Evolutionary conservation across 2,888 invertebrate species (phyloP).

Genomic region (Pseudoips prasinana): DNA sequence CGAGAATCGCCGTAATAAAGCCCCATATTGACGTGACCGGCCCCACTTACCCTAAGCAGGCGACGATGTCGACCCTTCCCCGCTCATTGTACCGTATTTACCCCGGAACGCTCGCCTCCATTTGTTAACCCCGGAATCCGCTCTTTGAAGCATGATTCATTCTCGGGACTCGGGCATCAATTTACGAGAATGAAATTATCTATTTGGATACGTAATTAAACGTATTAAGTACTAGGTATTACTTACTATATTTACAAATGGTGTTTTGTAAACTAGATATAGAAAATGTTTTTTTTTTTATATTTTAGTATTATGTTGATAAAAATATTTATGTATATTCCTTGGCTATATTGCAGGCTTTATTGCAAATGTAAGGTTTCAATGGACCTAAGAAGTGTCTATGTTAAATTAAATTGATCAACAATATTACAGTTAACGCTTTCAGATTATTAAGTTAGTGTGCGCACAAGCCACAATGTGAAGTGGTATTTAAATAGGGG

Average conservation of each 20-base stretch:
- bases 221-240: no score
- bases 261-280: no score
- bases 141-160: slow-evolving; percentile 80
- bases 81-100: slow-evolving; percentile 77
- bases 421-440: slow-evolving; percentile 61
- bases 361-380: no score
- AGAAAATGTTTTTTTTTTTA: no score
- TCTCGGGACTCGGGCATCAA: slow-evolving; percentile 63
- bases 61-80: slow-evolving; percentile 71
- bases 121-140: slow-evolving; percentile 78
- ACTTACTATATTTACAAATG: no score
- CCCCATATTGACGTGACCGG: slow-evolving; percentile 77
- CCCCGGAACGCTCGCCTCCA: slow-evolving; percentile 77
- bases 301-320: no score
- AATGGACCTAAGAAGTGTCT: no score
- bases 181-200: slow-evolving; percentile 63
- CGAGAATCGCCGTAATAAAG: slow-evolving; percentile 71
- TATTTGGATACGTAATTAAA: slow-evolving; percentile 41
- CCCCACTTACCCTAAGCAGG: slow-evolving; percentile 77
- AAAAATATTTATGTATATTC: no score
- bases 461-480: slow-evolving; percentile 78
- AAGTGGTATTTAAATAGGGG: slow-evolving; percentile 79
- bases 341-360: no score
- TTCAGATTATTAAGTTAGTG: slow-evolving; percentile 60
- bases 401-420: slow-evolving; percentile 47